These are phyloP conservation scores for Manis crassicaudata DNA, from an alignment of 2,797 vertebrate species.

Conservation along the genomic window DNA sequence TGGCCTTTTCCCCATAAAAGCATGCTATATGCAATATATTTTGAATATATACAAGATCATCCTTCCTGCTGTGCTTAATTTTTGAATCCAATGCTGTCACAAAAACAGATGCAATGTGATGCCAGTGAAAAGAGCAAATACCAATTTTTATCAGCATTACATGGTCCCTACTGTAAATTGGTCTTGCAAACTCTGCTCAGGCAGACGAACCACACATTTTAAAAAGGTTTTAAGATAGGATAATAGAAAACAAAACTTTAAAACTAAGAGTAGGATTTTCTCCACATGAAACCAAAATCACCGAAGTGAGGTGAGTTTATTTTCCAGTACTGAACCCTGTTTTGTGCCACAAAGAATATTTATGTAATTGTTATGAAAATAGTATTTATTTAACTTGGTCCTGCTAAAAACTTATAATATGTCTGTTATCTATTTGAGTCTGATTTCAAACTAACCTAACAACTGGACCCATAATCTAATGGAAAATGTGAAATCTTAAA, in stretches of 20 bases:
- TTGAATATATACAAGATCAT: constrained; percentile 65
- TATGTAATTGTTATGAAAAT: constrained; percentile 14
- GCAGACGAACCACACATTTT: constrained; percentile 15
- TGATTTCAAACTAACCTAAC: constrained; percentile 50
- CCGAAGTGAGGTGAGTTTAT: not conserved
- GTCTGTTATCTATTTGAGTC: constrained; percentile 9
- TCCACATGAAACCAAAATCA: not conserved
- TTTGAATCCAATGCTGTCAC: constrained; percentile 57
- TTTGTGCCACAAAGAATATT: constrained; percentile 18
- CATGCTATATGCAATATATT: constrained; percentile 40
- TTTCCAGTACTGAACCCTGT: constrained; percentile 24
- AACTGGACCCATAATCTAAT: constrained; percentile 37
- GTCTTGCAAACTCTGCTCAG: not conserved
- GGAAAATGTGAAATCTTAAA: constrained; percentile 41
- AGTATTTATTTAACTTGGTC: not conserved
- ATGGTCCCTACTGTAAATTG: constrained; percentile 43
- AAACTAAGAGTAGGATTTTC: not conserved
- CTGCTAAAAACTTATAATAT: constrained; percentile 35
- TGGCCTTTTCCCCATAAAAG: not conserved
- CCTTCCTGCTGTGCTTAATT: constrained; percentile 75
- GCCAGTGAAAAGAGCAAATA: constrained; percentile 41
- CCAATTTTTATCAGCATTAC: constrained; percentile 17
- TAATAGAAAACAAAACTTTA: constrained; percentile 53
- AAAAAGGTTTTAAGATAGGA: constrained; percentile 25
- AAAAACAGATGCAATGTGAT: constrained; percentile 64